These are phyloP conservation scores for Dorcus parallelipipedus DNA, from an alignment of 2,888 invertebrate species.

Conservation along the genomic window DNA sequence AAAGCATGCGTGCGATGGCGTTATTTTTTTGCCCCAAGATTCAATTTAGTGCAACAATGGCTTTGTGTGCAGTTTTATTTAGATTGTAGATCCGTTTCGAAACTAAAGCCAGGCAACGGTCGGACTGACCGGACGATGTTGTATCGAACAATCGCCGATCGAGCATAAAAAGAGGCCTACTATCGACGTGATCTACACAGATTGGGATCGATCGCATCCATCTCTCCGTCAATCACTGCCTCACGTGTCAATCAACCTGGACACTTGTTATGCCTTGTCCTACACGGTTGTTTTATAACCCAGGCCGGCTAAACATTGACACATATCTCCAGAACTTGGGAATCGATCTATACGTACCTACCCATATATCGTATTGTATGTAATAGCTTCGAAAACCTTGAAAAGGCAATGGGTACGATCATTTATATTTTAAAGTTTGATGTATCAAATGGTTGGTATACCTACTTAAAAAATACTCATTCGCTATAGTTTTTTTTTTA, in stretches of 20 bases:
- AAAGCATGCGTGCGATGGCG: too few relatives aligned
- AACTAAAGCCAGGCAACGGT: not conserved
- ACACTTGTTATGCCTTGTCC: constrained; percentile 48
- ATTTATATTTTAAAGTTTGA: too few relatives aligned
- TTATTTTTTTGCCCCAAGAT: too few relatives aligned
- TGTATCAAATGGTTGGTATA: too few relatives aligned
- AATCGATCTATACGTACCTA: not conserved
- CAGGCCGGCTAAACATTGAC: constrained; percentile 29
- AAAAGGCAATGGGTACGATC: too few relatives aligned
- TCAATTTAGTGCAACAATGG: too few relatives aligned
- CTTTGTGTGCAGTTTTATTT: too few relatives aligned
- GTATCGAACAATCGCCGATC: constrained; percentile 1
- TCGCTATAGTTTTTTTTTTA: too few relatives aligned
- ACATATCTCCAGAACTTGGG: constrained; percentile 14
- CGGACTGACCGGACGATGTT: not conserved
- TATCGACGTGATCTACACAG: constrained; percentile 46
- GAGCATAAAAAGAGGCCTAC: constrained; percentile 2
- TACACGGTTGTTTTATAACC: constrained; percentile 47
- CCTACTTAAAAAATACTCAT: too few relatives aligned
- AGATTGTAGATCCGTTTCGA: constrained; percentile 2
- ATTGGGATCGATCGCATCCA: constrained; percentile 51
- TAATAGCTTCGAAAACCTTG: too few relatives aligned
- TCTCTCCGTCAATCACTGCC: constrained; percentile 49
- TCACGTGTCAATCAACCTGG: constrained; percentile 50
- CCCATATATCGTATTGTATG: not conserved